These are phyloP conservation scores for Epinephelus coioides DNA, from an alignment of 2,797 vertebrate genomes.

Conservation along the genomic window DNA sequence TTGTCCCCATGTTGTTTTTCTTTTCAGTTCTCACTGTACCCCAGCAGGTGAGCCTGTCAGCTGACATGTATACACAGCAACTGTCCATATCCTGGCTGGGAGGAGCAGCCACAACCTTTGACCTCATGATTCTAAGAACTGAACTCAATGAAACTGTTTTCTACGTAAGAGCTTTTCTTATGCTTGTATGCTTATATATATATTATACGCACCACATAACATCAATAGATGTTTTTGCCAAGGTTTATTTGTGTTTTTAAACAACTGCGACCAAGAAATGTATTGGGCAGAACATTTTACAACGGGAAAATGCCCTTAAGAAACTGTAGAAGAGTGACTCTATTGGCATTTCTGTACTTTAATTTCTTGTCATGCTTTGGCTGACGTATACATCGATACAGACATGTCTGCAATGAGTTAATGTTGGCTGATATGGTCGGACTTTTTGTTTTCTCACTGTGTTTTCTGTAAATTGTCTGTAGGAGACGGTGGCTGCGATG, in stretches of 20 bases:
- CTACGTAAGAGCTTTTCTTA: constrained; percentile 75
- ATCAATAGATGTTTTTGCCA: background rate
- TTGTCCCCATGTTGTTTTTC: background rate
- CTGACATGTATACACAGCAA: constrained; percentile 58
- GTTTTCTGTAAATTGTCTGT: constrained; percentile 20
- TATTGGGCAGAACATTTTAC: too few species aligned
- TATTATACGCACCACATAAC: background rate
- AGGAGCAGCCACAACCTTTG: constrained; percentile 73
- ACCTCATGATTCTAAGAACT: constrained; percentile 82
- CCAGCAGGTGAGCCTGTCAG: constrained; percentile 66
- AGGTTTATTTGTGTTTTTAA: background rate
- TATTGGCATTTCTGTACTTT: background rate
- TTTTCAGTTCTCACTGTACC: constrained; percentile 71
- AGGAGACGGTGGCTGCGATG: constrained; percentile 73
- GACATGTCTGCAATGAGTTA: too few species aligned
- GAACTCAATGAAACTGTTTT: constrained; percentile 81
- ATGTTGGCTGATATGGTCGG: too few species aligned
- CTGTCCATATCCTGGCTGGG: constrained; percentile 83
- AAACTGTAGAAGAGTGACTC: background rate
- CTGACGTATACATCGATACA: background rate
- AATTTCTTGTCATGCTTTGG: background rate
- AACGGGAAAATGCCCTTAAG: background rate
- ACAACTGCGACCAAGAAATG: background rate
- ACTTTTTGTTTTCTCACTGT: constrained; percentile 4
- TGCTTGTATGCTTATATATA: background rate